Base-by-base conservation (phyloP, 1,140 invertebrate genomes). In the Leptoteleia sp. region DNA sequence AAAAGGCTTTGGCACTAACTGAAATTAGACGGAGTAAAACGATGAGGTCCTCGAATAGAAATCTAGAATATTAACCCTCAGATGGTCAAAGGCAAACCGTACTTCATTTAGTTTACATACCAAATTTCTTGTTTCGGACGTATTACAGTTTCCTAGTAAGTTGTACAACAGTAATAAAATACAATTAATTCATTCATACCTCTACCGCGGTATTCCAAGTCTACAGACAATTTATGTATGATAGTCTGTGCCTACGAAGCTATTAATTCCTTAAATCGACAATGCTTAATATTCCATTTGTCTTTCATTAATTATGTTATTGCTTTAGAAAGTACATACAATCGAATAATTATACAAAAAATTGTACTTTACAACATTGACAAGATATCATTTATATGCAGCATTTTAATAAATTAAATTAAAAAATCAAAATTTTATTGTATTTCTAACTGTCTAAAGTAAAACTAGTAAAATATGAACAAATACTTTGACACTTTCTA, bases 71-170 rank as follows among this genome's bases (percentile, higher is more conserved):
- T 65, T 52, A 65, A 52, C 43, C 47, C 25, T 65, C 29, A 43
- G 27, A 42, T 35, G 27, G 62, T 65, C 62, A 65, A 55, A 68
- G 50, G 50, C 29, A n/a, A 55, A 9, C 33, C 42, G 37, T 68
- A 47, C 38, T 45, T 68, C 64, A 68, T 68, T 68, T 55, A 68
- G 64, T 68, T 55, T 55, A 68, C 64, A 68, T 57, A 48, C 64
- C 48, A 55, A 68, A 68, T 68, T 55, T 47, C 48, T 37, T 15
- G 64, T 37, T 55, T 68, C 29, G 40, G 50, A 37, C 38, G 7
- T 22, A 17, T n/a, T 16, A 35, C 29, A 35, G 47, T 45, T 54
- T 37, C 33, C 25, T 35, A 35, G 37, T 25, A 48, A 54, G 48
- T 67, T 67, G 38, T 35, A 33, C 27, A 42, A 54, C 62, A 43